phyloP scores from a whole-genome alignment of 2,888 invertebrate genomes.

The Idaea dimidiata region DNA sequence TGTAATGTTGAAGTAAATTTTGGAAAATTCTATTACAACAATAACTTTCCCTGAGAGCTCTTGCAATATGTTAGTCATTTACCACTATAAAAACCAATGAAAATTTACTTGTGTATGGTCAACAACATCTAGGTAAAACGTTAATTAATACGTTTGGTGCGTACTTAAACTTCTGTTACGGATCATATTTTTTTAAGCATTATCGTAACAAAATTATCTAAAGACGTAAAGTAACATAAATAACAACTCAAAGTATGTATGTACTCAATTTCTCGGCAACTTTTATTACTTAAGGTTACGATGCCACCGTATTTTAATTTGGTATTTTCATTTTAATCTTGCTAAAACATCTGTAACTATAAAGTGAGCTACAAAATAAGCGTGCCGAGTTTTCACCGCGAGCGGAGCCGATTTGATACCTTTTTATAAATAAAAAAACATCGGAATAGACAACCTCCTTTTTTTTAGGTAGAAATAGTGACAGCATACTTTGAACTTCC shows the following conservation, averaged over 20 bases:
- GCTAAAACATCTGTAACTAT: slow-evolving; percentile 28
- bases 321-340: not conserved
- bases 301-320: not conserved
- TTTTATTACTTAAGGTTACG: slow-evolving; percentile 49
- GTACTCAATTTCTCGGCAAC: slow-evolving; percentile 31
- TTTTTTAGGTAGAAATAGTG: not conserved
- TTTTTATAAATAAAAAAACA: not conserved
- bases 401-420: too few relatives aligned
- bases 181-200: slow-evolving; percentile 6
- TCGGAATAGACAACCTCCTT: too few relatives aligned
- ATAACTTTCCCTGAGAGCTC: too few relatives aligned
- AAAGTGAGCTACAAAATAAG: slow-evolving; percentile 48
- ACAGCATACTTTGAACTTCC: not conserved
- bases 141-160: too few relatives aligned
- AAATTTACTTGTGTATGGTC: too few relatives aligned
- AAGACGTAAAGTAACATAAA: slow-evolving; percentile 55
- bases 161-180: too few relatives aligned
- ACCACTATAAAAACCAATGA: too few relatives aligned
- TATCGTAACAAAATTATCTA: slow-evolving; percentile 30
- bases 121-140: too few relatives aligned
- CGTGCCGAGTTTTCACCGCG: slow-evolving; percentile 16
- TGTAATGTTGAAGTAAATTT: too few relatives aligned
- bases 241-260: slow-evolving; percentile 42
- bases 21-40: too few relatives aligned
- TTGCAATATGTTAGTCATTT: too few relatives aligned